Base-by-base conservation (phyloP, 2,797 vertebrate species). In the Hemitrygon akajei region DNA sequence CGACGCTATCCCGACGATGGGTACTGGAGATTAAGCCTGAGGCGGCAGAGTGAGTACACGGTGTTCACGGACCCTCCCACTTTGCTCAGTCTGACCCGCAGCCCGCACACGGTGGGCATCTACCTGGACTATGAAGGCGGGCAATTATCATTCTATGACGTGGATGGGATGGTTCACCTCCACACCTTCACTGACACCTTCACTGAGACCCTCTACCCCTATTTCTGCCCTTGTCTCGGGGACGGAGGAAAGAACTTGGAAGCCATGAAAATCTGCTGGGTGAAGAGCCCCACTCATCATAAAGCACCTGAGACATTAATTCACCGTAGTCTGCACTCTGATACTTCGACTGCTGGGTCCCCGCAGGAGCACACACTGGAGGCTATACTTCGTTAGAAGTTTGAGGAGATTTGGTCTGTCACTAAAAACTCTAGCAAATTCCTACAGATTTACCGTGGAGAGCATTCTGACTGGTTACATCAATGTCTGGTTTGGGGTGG, bases 121-220 rank as follows among this genome's bases (percentile, higher is more conserved):
- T 89, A 89, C n/a, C 86, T 89, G 86, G 86, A 89, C 60, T 34
- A 89, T 1, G 86, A 89, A 16, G 86, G 86, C 0, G 86, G 86
- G 2, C 86, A 89, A 3, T 18, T 89, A 16, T 89, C 86, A 0
- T 89, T 89, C 34, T 89, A 89, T 60, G 22, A 66, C 4, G 86
- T 60, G 0, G 86, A 11, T n/a, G 20, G 18, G n/a, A 69, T 89
- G 86, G 20, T 16, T 30, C 86, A 89, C n/a, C 86, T 89, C 60
- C n/a, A 89, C 86, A 89, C 86, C 66, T 89, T 69, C 86, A 37
- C n/a, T 3, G 60, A 66, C n/a, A 20, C 60, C 34, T 89, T 89
- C 60, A n/a, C 18, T 2, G 86, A 89, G 1, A 89, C 20, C 20
- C 60, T 89, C 86, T 89, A 89, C 60, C 86, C 86, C 1, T 89